Conservation (phyloP, 2,888 invertebrate genomes). For the Sceliomorpha sp. region DNA sequence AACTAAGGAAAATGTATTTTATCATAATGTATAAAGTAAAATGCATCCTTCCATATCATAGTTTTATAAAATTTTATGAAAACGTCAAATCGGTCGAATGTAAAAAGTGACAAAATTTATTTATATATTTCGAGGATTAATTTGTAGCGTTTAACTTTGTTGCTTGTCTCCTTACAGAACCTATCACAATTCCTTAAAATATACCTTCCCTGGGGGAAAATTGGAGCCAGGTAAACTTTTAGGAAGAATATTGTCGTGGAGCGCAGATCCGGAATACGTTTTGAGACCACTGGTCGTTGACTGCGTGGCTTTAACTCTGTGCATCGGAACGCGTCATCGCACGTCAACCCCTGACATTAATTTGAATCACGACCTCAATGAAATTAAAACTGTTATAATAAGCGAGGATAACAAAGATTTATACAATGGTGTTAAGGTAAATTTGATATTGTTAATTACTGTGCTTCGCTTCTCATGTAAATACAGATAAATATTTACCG, state of each 20-base stretch:
- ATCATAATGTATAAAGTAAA: no score
- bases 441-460: no score
- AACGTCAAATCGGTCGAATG: no score
- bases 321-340: slow-evolving; percentile 70
- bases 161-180: slow-evolving; percentile 62
- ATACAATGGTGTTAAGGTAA: slow-evolving; percentile 69
- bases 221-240: slow-evolving; percentile 72
- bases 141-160: no score
- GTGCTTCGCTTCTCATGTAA: no score
- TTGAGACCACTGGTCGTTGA: slow-evolving; percentile 70
- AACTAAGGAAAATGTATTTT: neutral
- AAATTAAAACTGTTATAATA: slow-evolving; percentile 66
- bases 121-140: no score
- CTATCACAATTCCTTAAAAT: slow-evolving; percentile 72
- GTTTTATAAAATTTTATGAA: no score
- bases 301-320: slow-evolving; percentile 68
- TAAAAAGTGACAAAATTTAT: no score
- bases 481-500: slow-evolving; percentile 3
- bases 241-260: slow-evolving; percentile 71
- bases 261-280: slow-evolving; percentile 66
- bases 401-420: slow-evolving; percentile 63
- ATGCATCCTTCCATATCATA: no score
- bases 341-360: slow-evolving; percentile 65
- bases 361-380: slow-evolving; percentile 68
- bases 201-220: slow-evolving; percentile 74